These are phyloP conservation scores for Caenorhabditis angaria DNA, from an alignment of 2,888 invertebrate genomes.

Conservation along the genomic window DNA sequence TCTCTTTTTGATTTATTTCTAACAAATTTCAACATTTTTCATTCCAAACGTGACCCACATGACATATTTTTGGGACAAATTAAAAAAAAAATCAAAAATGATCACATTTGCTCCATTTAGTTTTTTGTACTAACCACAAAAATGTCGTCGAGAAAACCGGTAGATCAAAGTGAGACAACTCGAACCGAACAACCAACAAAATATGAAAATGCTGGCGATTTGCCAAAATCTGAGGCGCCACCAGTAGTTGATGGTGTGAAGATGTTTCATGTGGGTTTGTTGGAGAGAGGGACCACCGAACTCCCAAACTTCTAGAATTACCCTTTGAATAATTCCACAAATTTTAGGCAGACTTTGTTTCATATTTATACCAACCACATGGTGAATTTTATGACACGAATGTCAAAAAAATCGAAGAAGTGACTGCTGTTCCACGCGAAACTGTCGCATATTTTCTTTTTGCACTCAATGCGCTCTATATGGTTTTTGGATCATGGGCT, in stretches of 20 bases:
- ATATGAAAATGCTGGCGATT: no score
- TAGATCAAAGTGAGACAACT: not conserved
- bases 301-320: no score
- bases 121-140: not conserved
- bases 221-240: not conserved
- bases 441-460: constrained; percentile 43
- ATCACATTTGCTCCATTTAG: no score
- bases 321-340: not conserved
- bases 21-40: no score
- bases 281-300: no score
- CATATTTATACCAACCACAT: constrained; percentile 44
- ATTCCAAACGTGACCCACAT: no score
- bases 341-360: constrained; percentile 41
- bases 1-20: no score
- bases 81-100: no score
- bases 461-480: constrained; percentile 80
- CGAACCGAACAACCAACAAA: not conserved
- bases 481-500: constrained; percentile 92
- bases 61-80: no score
- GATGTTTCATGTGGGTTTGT: not conserved
- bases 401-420: constrained; percentile 38
- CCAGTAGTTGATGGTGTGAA: not conserved
- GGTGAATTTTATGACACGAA: constrained; percentile 34
- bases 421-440: constrained; percentile 38
- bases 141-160: not conserved